These are phyloP conservation scores for Ernsta delagoae DNA, from an alignment of 2,888 invertebrate species.

Conservation along the genomic window DNA sequence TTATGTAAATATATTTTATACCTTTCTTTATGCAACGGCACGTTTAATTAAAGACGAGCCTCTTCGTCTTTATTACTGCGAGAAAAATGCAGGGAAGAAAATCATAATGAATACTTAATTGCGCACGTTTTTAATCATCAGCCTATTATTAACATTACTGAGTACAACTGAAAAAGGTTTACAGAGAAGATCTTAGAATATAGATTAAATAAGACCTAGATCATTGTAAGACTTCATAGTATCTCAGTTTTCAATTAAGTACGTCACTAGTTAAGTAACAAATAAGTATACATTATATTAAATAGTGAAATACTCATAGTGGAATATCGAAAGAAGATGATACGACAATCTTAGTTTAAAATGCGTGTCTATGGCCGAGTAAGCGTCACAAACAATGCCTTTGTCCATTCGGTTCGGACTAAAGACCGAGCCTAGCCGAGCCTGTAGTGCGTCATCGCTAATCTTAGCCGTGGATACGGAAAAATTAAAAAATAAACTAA, in stretches of 20 bases:
- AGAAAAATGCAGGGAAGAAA: conserved; percentile 14
- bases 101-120: not conserved
- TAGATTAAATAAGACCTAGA: not conserved
- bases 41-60: conserved; percentile 23
- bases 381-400: conserved; percentile 6
- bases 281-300: no score
- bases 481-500: no score
- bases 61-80: conserved; percentile 6
- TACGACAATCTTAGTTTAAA: not conserved
- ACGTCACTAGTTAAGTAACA: no score
- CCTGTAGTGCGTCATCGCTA: conserved; percentile 62
- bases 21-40: conserved; percentile 13
- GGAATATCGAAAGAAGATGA: no score
- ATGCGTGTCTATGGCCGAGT: conserved; percentile 2
- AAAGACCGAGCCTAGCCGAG: conserved; percentile 54
- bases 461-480: conserved; percentile 56
- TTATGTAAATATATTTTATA: not conserved
- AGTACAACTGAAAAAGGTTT: not conserved
- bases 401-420: conserved; percentile 45
- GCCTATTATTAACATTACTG: not conserved
- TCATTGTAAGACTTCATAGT: no score
- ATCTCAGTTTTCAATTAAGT: no score
- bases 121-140: not conserved
- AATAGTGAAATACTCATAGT: no score
- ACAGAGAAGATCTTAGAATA: not conserved